Conservation (phyloP, 2,113 vertebrate species). For the Ceratotherium simum region DNA sequence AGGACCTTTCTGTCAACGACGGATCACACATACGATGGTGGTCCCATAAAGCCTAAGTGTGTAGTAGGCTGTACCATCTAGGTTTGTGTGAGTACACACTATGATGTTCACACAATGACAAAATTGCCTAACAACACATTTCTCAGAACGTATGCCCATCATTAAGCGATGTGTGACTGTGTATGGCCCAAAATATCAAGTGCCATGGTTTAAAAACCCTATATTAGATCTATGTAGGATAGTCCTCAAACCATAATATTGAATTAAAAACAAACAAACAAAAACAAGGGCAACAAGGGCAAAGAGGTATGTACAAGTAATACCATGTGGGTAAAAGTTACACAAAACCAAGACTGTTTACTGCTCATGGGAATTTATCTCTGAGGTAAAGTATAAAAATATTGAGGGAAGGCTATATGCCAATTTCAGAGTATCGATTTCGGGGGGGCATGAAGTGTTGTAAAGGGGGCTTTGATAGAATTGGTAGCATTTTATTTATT, state of each 20-base stretch:
- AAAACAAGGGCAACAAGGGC: background rate
- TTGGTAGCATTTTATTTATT: too few species aligned
- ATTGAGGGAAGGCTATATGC: background rate
- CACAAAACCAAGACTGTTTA: background rate
- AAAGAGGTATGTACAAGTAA: background rate
- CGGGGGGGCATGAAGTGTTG: accelerated
- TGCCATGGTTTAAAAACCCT: background rate
- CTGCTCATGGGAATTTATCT: background rate
- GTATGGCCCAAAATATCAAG: background rate
- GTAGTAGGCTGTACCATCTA: too few species aligned
- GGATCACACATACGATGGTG: too few species aligned
- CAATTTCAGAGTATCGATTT: background rate
- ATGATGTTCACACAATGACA: too few species aligned
- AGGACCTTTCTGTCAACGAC: too few species aligned
- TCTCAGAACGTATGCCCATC: too few species aligned
- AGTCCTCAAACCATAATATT: background rate
- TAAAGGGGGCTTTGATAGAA: background rate
- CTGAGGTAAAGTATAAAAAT: background rate
- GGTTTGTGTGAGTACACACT: too few species aligned
- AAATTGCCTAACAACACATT: too few species aligned
- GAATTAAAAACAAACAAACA: background rate
- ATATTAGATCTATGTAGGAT: accelerated
- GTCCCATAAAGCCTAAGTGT: too few species aligned
- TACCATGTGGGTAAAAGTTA: background rate
- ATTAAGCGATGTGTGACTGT: too few species aligned